These are phyloP conservation scores for Clupea harengus DNA, from an alignment of 2,113 vertebrate species.

Conservation along the genomic window DNA sequence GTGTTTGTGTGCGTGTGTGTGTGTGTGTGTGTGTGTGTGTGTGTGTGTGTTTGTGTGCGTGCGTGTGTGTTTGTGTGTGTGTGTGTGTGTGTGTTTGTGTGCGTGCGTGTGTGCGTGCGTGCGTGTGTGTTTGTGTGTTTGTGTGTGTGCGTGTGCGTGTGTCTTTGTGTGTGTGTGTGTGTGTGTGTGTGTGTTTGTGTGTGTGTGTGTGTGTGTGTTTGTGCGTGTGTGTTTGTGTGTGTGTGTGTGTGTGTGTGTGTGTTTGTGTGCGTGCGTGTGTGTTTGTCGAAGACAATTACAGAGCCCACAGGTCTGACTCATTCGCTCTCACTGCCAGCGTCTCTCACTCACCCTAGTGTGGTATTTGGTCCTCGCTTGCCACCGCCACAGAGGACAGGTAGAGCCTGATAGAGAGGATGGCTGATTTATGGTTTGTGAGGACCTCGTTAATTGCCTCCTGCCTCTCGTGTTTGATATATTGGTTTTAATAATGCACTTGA, in stretches of 20 bases:
- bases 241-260: background rate
- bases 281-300: background rate
- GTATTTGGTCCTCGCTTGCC: constrained; percentile 63
- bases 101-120: background rate
- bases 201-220: background rate
- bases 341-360: constrained; percentile 44
- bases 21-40: background rate
- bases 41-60: background rate
- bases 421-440: constrained; percentile 65
- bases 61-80: background rate
- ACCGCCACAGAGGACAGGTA: constrained; percentile 47
- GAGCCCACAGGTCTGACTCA: constrained; percentile 29
- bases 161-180: background rate
- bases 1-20: background rate
- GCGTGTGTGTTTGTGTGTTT: background rate
- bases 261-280: background rate
- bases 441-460: constrained; percentile 64
- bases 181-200: background rate
- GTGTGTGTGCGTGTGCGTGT: no score
- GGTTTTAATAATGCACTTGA: constrained; percentile 50
- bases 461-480: constrained; percentile 50
- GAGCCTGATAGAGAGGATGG: constrained; percentile 45
- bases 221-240: background rate
- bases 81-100: background rate
- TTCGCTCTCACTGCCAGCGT: constrained; percentile 32